Conservation (phyloP, 2,888 invertebrate species). For the Philonicus albiceps region DNA sequence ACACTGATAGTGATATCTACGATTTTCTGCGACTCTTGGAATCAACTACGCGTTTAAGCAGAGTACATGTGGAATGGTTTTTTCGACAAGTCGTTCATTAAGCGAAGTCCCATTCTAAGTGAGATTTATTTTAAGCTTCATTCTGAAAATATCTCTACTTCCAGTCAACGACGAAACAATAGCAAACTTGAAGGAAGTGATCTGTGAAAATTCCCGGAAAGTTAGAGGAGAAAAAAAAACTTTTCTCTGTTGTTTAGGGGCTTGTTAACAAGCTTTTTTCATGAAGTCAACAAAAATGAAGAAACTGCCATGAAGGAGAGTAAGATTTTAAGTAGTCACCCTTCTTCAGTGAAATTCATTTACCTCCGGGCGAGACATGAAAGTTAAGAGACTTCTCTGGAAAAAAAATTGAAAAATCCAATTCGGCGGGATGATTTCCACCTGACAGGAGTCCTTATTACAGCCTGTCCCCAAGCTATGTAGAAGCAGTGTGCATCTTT, state of each 20-base stretch:
- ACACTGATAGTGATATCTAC: background rate
- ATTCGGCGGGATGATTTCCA: background rate
- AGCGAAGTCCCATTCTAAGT: background rate
- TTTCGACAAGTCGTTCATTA: background rate
- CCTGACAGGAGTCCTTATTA: background rate
- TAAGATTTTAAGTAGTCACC: slow-evolving; percentile 26
- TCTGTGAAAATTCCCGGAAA: background rate
- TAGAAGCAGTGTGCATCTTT: background rate
- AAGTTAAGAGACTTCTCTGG: background rate
- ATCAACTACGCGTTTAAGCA: background rate
- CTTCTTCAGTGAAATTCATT: slow-evolving; percentile 22
- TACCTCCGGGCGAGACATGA: slow-evolving; percentile 17
- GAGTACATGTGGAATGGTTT: background rate
- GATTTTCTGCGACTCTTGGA: background rate
- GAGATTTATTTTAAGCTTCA: background rate
- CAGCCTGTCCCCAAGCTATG: background rate
- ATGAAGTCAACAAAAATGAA: slow-evolving; percentile 3
- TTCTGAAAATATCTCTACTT: background rate
- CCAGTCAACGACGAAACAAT: background rate
- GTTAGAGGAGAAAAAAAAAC: background rate
- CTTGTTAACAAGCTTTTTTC: background rate
- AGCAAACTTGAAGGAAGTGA: background rate
- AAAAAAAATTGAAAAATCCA: slow-evolving; percentile 22
- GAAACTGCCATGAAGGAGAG: background rate
- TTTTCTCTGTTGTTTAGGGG: background rate